A percentile compares a stretch with the other conserved stretches of the same genome.
Conservation (phyloP, 1,140 invertebrate genomes). For the Asobara japonica region DNA sequence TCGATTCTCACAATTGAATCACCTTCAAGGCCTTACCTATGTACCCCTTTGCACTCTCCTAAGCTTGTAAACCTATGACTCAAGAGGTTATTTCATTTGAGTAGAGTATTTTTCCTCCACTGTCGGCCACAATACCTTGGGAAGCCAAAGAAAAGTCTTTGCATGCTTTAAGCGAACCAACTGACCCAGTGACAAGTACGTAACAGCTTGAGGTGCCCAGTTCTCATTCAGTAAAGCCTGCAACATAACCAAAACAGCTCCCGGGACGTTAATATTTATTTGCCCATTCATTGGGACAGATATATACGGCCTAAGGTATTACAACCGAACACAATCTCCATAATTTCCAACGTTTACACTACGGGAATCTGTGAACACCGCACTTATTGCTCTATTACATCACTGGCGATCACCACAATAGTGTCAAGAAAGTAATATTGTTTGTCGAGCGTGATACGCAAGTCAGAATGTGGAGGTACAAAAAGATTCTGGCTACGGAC, state of each 20-base stretch:
- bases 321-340: not conserved
- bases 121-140: not conserved
- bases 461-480: slow-evolving; percentile 9
- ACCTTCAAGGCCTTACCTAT: not conserved
- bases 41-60: not conserved
- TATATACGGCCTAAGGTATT: not conserved
- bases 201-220: not conserved
- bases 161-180: not conserved
- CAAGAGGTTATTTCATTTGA: not conserved
- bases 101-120: not conserved
- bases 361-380: not conserved
- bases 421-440: slow-evolving; percentile 9
- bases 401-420: not conserved
- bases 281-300: not conserved
- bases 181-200: slow-evolving; percentile 6
- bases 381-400: not conserved
- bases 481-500: not conserved
- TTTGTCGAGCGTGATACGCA: not conserved
- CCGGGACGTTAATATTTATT: not conserved
- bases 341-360: not conserved
- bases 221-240: not conserved
- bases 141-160: not conserved
- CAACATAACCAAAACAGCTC: not conserved
- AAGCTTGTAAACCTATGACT: not conserved
- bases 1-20: not conserved